Evolutionary conservation across 1,140 invertebrate species (phyloP).

Genomic region (Plodia interpunctella): DNA sequence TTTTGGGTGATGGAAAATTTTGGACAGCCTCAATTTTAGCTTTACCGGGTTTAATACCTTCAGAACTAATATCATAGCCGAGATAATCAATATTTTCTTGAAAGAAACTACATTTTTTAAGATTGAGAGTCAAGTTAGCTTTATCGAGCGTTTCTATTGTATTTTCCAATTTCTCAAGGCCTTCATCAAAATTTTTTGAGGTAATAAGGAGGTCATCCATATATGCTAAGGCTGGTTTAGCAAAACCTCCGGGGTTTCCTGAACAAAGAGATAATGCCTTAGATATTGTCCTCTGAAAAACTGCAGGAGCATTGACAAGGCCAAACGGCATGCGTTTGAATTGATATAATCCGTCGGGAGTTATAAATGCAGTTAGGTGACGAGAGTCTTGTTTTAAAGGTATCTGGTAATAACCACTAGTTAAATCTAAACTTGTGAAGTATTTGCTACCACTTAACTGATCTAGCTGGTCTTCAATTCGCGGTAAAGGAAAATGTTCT

Average conservation of each 20-base stretch:
- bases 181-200: not conserved
- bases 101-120: constrained; percentile 1
- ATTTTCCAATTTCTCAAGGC: not conserved
- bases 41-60: not conserved
- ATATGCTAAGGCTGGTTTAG: no score
- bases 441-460: not conserved
- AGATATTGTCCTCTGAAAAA: not conserved
- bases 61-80: not conserved
- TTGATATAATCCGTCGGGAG: not conserved
- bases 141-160: not conserved
- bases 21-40: not conserved
- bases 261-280: no score
- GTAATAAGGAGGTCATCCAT: not conserved
- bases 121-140: not conserved
- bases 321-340: not conserved
- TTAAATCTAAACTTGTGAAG: not conserved
- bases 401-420: not conserved
- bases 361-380: not conserved
- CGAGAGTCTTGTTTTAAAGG: not conserved
- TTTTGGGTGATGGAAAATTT: not conserved
- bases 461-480: constrained; percentile 4
- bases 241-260: no score
- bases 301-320: not conserved
- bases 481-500: constrained; percentile 1
- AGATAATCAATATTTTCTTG: not conserved